phyloP scores from a whole-genome alignment of 2,888 invertebrate genomes.

The Troides oblongomaculatus region DNA sequence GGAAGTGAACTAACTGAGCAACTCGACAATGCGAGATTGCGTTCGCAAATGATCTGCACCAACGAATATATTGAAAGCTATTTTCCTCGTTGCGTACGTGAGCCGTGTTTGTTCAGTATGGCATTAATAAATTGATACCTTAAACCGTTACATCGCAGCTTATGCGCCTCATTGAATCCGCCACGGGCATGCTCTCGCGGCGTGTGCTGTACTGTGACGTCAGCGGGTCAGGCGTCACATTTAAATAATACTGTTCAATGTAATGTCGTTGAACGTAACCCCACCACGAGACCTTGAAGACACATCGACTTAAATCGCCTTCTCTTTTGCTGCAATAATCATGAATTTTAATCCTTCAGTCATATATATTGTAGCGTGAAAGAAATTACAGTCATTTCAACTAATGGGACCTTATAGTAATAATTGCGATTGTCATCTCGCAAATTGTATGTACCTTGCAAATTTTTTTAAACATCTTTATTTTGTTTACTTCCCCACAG shows the following conservation, averaged over 20 bases:
- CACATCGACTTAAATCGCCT: neutral
- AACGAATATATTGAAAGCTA: neutral
- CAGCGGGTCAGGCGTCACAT: neutral
- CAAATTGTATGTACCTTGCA: no score
- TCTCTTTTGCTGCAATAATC: neutral
- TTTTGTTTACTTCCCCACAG: no score
- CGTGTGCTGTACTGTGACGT: neutral
- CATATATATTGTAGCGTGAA: no score
- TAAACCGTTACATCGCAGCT: slow-evolving; percentile 9
- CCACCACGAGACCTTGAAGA: slow-evolving; percentile 8
- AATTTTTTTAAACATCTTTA: no score
- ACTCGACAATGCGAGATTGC: no score
- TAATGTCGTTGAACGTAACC: slow-evolving; percentile 3
- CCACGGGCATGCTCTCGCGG: neutral
- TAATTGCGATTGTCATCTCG: no score
- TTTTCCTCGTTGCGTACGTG: neutral
- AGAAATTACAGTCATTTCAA: no score
- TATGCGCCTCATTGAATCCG: neutral
- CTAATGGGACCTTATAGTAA: no score
- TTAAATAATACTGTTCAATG: neutral
- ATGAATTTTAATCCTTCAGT: no score
- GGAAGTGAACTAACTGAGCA: no score
- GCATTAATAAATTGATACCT: slow-evolving; percentile 3
- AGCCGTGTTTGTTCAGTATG: neutral
- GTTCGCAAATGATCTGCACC: no score